These are phyloP conservation scores for Balaeniceps rex DNA, from an alignment of 2,113 vertebrate species.

Conservation along the genomic window DNA sequence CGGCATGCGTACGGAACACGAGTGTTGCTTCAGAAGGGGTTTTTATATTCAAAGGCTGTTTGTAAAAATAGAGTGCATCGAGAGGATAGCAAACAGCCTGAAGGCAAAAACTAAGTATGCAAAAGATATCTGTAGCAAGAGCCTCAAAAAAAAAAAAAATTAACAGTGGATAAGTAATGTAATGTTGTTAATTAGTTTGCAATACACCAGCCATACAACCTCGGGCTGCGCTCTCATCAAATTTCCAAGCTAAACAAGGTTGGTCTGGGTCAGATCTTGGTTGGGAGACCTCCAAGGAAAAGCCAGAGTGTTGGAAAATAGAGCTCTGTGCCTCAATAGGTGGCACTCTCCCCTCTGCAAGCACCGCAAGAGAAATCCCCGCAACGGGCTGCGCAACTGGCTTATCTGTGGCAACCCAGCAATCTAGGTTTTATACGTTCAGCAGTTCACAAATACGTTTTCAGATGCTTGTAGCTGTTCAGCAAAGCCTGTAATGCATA, in stretches of 20 bases:
- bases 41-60: not conserved
- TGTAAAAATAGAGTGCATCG: not conserved
- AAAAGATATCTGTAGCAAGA: not conserved
- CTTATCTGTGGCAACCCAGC: not conserved
- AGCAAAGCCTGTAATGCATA: not conserved
- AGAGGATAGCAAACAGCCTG: slow-evolving; percentile 24
- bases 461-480: not conserved
- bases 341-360: not conserved
- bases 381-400: not conserved
- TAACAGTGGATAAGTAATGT: not conserved
- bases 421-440: not conserved
- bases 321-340: not conserved
- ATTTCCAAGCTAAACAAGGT: not conserved
- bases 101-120: slow-evolving; percentile 19
- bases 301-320: not conserved
- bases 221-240: not conserved
- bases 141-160: not conserved
- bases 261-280: not conserved
- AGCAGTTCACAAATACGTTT: not conserved
- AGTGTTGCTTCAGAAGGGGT: not conserved
- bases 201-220: not conserved
- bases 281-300: not conserved
- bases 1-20: not conserved
- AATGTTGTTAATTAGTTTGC: slow-evolving; percentile 45
- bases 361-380: not conserved